Conservation (phyloP, 1,140 invertebrate species). For the Plutomurus gul region DNA sequence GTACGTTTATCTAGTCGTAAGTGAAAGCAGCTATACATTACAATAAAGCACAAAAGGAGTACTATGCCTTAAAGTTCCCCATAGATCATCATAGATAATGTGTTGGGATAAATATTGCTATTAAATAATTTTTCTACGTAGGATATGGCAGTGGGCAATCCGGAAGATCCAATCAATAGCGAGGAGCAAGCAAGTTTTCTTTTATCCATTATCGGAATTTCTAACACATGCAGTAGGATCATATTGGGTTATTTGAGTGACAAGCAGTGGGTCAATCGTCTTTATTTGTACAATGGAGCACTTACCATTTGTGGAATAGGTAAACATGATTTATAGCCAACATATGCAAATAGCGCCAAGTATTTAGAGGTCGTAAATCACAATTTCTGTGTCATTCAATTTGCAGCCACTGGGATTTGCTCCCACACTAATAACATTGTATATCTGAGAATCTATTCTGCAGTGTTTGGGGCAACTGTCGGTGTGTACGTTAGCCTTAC, state of each 20-base stretch:
- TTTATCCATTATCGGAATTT: conserved; percentile 76
- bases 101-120: not conserved
- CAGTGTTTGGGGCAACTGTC: conserved; percentile 82
- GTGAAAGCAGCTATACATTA: conserved; percentile 43
- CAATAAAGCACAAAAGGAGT: not conserved
- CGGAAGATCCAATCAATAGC: conserved; percentile 59
- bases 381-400: conserved; percentile 57
- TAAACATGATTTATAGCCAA: conserved; percentile 64
- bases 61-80: not conserved
- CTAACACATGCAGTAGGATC: conserved; percentile 63
- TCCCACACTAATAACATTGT: conserved; percentile 72
- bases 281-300: conserved; percentile 85
- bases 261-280: conserved; percentile 82
- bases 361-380: no score
- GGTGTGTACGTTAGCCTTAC: conserved; percentile 92
- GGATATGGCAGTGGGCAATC: conserved; percentile 58
- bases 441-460: conserved; percentile 76
- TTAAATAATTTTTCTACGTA: conserved; percentile 20
- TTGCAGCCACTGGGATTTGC: conserved; percentile 78
- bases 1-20: conserved; percentile 78
- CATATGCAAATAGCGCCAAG: not conserved
- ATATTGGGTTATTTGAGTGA: conserved; percentile 83
- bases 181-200: conserved; percentile 67
- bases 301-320: conserved; percentile 81
- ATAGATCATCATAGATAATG: not conserved